Base-by-base conservation (phyloP, 1,140 invertebrate species). In the Rhizoglyphus robini region DNA sequence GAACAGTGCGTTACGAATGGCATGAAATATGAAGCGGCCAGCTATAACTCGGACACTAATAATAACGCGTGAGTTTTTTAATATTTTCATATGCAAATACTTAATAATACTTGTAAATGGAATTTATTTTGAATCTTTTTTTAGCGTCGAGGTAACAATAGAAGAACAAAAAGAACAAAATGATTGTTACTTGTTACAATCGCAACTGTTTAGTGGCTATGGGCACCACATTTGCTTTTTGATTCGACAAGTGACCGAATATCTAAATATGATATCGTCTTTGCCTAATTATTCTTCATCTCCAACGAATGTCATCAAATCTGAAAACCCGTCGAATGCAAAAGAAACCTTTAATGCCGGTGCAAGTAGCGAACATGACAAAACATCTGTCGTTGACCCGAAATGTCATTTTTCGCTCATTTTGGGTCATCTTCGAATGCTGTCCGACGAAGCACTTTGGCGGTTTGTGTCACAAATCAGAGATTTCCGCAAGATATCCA, bases 1-100 rank as follows among this genome's bases (percentile, higher is more conserved):
- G 74, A 74, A 63, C 79, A 79, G 70, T 81, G 80, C 70, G 69
- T 81, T 25, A 72, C 75, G 57, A 75, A 81, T n/a, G 79, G 80
- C 36, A 81, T 81, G 80, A 79, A 51, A 15, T 48, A 51, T 51
- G 48, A 51, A n/a, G 15, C 48, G 23, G 18, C 41, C 8, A 41
- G 18, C 41, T 41, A 41, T 41, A 11, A 41, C 18, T 8, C 18
- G 18, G 36, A 41, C 18, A 8, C 8, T 11, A 41, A 8, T 41
- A 41, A 41, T 41, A 8, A 41, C 8, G 18, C 18, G 36, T 41
- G 18, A 41, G 36, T 41, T 41, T 41, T 41, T 41, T 41, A 18
- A 41, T 41, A 41, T 11, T n/a, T n/a, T n/a, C n/a, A n/a, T n/a
- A n/a, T n/a, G n/a, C 18, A 41, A 41, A 41, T 41, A 41, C 8